Evolutionary conservation across 2,113 vertebrate species (phyloP), one percentile per base, ranked within the genome.

Genomic region (Cryptomyrus ogoouensis): DNA sequence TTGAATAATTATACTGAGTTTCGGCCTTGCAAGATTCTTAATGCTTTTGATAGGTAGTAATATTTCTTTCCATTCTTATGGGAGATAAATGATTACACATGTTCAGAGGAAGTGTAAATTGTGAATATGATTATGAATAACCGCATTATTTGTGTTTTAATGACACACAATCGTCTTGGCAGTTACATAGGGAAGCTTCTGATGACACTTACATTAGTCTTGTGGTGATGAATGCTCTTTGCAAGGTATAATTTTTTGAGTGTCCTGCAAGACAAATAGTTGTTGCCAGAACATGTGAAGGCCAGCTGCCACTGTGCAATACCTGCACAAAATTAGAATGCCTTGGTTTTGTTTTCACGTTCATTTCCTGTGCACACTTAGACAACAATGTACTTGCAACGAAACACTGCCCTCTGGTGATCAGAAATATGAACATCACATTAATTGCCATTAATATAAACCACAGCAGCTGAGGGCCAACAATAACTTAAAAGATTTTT

Each of bases 321-420:
- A 91, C 90, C 91, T 89, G 93, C 91, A 92, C 92, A 93, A 94
- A 94, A 94, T 94, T 91, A 93, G 90, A 94, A 93, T 90, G 93
- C 92, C 91, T 94, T 91, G 89, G 91, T 91, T 91, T 93, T 92
- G 92, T 94, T 94, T 95, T 93, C 77, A 91, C 92, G 91, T 95
- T 94, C 93, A 93, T 93, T 93, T 93, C 91, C 92, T 89, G 83
- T 88, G 90, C 89, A 88, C 89, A 88, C 24, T 39, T 89, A 46
- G 47, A 58, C 74, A 70, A 89, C 42, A 56, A 86, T 49, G 24
- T 17, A 90, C 91, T 50, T 89, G 77, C 88, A 86, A 90, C 49
- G 90, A 93, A 94, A 95, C 94, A 94, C 92, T 94, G 95, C 93
- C 90, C 94, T 93, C 95, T 95, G 90, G 89, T 95, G 95, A 94